Conservation (phyloP, 2,888 invertebrate genomes). For the Leptinotarsa tumamoca region DNA sequence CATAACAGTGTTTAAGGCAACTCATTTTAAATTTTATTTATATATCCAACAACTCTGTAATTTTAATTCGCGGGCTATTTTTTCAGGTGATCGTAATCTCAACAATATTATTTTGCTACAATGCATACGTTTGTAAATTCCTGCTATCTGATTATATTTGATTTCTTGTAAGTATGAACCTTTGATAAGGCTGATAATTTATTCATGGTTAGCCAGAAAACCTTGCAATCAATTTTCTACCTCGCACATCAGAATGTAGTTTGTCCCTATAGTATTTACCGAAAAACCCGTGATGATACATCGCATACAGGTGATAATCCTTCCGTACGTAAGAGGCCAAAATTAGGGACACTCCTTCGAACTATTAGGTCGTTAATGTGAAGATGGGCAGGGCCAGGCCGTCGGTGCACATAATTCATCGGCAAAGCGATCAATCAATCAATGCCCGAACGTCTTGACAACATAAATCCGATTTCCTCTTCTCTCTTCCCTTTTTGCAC, state of each 20-base stretch:
- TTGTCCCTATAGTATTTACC: background rate
- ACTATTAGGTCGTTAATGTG: conserved; percentile 61
- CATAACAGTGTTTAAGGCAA: too few species aligned
- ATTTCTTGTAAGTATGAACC: too few species aligned
- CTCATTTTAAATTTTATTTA: too few species aligned
- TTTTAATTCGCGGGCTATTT: too few species aligned
- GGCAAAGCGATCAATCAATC: conserved; percentile 66
- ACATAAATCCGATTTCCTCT: conserved; percentile 65
- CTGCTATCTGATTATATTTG: too few species aligned
- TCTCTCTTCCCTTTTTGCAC: conserved; percentile 43
- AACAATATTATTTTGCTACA: too few species aligned
- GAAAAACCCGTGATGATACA: conserved; percentile 51
- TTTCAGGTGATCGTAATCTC: too few species aligned
- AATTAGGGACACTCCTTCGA: conserved; percentile 59
- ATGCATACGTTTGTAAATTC: too few species aligned
- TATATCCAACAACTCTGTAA: too few species aligned
- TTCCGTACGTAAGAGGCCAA: conserved; percentile 48
- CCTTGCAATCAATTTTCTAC: background rate
- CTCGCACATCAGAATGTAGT: background rate
- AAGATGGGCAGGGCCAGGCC: conserved; percentile 54
- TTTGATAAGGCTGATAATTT: too few species aligned
- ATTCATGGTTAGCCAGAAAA: too few species aligned
- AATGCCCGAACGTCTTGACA: conserved; percentile 64
- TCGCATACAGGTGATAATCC: conserved; percentile 58
- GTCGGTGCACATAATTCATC: conserved; percentile 63